Percentiles rank a stretch among this genome's conserved stretches.
phyloP scores from a whole-genome alignment of 2,888 invertebrate genomes.

The Cyrtodaria siliqua region DNA sequence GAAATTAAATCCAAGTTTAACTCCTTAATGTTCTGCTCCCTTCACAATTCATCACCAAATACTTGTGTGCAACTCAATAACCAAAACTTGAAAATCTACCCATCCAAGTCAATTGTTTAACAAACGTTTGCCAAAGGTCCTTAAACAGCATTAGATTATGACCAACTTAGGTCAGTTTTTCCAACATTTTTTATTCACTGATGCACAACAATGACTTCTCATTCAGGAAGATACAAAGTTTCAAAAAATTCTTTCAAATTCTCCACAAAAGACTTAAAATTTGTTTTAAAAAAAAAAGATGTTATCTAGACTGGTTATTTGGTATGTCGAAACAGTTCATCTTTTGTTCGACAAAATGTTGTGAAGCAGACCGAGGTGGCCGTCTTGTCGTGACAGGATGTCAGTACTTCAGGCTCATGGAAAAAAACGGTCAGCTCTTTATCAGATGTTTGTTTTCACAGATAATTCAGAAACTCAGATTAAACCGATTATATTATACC shows the following conservation, averaged over 20 bases:
- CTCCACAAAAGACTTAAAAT: slow-evolving; percentile 44
- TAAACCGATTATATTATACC: too few relatives aligned
- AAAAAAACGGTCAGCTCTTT: slow-evolving; percentile 28
- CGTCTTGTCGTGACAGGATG: slow-evolving; percentile 45
- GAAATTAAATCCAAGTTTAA: slow-evolving; percentile 1
- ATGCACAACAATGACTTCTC: slow-evolving; percentile 37
- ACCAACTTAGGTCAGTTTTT: too few relatives aligned
- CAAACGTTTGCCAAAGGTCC: neutral
- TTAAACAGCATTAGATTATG: slow-evolving; percentile 2
- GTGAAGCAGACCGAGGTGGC: slow-evolving; percentile 33
- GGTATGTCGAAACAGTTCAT: slow-evolving; percentile 37
- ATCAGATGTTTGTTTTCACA: too few relatives aligned
- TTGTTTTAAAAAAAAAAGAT: slow-evolving; percentile 30
- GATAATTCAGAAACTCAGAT: too few relatives aligned
- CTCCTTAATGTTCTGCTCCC: neutral
- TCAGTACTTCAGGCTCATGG: slow-evolving; percentile 20
- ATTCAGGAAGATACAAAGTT: slow-evolving; percentile 41
- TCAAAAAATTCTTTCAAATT: slow-evolving; percentile 37
- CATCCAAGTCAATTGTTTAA: slow-evolving; percentile 10
- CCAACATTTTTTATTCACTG: neutral
- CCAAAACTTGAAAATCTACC: slow-evolving; percentile 25
- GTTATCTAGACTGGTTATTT: slow-evolving; percentile 21
- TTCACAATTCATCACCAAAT: slow-evolving; percentile 17
- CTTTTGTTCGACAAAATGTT: slow-evolving; percentile 49
- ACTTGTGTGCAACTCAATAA: slow-evolving; percentile 16